Evolutionary conservation across 2,113 vertebrate genomes (phyloP).

Genomic region (Vimba vimba): DNA sequence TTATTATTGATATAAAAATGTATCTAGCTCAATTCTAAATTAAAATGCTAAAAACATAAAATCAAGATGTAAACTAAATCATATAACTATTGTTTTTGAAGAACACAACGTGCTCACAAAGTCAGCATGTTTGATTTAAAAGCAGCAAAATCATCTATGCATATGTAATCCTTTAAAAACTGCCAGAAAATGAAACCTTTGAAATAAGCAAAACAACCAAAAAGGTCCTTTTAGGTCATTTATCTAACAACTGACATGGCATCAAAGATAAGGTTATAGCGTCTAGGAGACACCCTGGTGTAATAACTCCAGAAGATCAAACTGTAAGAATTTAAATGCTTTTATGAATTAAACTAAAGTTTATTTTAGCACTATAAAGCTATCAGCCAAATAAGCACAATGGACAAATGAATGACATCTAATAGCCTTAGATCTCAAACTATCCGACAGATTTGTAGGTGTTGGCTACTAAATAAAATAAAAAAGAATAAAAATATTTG

Average conservation of each 20-base stretch:
- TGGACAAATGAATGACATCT: background rate
- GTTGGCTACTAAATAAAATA: background rate
- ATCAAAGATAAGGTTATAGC: conserved; percentile 12
- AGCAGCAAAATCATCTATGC: background rate
- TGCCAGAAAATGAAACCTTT: background rate
- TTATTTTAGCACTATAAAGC: background rate
- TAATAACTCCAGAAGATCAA: background rate
- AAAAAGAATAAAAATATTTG: background rate
- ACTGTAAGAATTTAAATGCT: background rate
- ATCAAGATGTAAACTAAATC: too few relatives aligned
- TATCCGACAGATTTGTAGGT: background rate
- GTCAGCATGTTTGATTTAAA: background rate
- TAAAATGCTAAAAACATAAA: too few relatives aligned
- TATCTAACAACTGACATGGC: conserved; percentile 25
- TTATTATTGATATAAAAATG: too few relatives aligned
- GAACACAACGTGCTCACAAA: background rate
- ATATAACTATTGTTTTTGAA: too few relatives aligned
- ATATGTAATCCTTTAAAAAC: background rate
- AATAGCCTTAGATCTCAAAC: background rate
- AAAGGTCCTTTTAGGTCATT: conserved; percentile 8
- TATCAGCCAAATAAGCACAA: background rate
- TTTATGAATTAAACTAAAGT: background rate
- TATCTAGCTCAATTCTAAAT: too few relatives aligned
- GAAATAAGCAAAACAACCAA: background rate
- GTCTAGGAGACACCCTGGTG: background rate